Evolutionary conservation across 2,888 invertebrate species (phyloP).

Genomic region (Ophion obscuratus): DNA sequence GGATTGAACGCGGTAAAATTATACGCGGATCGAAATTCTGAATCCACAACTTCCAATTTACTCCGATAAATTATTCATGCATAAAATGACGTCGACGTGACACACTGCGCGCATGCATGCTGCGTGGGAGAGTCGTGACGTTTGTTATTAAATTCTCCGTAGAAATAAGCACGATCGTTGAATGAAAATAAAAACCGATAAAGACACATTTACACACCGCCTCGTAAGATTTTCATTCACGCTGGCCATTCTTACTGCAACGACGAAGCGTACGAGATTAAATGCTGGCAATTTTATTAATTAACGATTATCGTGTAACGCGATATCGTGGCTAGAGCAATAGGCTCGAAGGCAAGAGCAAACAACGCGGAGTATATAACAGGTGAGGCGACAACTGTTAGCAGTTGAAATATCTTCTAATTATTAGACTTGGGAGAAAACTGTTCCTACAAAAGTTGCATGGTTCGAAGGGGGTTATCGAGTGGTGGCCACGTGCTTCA

Average conservation of each 20-base stretch:
- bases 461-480: too few species aligned
- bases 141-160: background rate
- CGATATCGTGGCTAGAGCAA: constrained; percentile 16
- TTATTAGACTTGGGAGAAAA: too few species aligned
- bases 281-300: constrained; percentile 7
- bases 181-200: background rate
- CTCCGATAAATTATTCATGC: background rate
- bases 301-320: constrained; percentile 37
- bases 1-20: background rate
- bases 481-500: too few species aligned
- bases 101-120: background rate
- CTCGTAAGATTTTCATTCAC: constrained; percentile 20
- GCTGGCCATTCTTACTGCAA: background rate
- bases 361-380: background rate
- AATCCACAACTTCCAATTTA: background rate
- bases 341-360: background rate
- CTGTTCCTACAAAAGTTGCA: too few species aligned
- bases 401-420: too few species aligned
- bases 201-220: background rate
- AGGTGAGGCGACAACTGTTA: too few species aligned
- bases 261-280: background rate
- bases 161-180: background rate
- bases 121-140: background rate
- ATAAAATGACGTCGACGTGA: background rate
- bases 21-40: background rate